Percentiles rank a stretch among this genome's conserved stretches.
These are phyloP conservation scores for Alsophila aescularia DNA, from an alignment of 2,888 invertebrate species.

Conservation along the genomic window DNA sequence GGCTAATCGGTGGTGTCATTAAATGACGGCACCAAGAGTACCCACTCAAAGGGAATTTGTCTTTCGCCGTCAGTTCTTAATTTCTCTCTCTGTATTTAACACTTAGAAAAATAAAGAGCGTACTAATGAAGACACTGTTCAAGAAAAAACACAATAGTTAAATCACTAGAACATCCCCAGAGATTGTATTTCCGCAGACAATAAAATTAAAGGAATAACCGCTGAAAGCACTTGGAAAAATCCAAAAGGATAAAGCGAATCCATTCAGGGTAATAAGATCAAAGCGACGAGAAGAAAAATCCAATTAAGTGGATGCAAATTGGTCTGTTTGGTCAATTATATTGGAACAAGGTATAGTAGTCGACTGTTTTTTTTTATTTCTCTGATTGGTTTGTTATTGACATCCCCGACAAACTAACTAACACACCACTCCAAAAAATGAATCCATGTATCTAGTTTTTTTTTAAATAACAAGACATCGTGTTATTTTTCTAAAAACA, in stretches of 20 bases:
- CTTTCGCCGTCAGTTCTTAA: too few relatives aligned
- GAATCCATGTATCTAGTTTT: too few relatives aligned
- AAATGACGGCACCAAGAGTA: too few relatives aligned
- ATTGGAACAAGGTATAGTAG: constrained; percentile 11
- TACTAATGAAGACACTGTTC: constrained; percentile 7
- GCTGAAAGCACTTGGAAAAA: constrained; percentile 29
- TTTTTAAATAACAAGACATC: too few relatives aligned
- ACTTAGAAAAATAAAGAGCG: not conserved
- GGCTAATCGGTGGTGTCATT: too few relatives aligned
- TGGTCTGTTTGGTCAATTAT: constrained; percentile 16
- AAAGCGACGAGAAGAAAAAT: constrained; percentile 32
- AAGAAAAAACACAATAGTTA: constrained; percentile 10
- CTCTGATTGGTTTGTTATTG: too few relatives aligned
- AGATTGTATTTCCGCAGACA: constrained; percentile 18
- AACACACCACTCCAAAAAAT: too few relatives aligned
- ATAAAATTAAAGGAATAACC: constrained; percentile 34
- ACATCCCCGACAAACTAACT: too few relatives aligned
- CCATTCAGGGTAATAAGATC: constrained; percentile 33
- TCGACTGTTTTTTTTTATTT: too few relatives aligned
- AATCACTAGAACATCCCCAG: constrained; percentile 10
- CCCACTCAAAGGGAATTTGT: too few relatives aligned
- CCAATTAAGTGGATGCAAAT: constrained; percentile 36
- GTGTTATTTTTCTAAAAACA: too few relatives aligned
- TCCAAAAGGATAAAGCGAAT: constrained; percentile 27
- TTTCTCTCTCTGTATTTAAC: too few relatives aligned